Evolutionary conservation across 2,113 vertebrate genomes (phyloP).

Genomic region (Sitta europaea): DNA sequence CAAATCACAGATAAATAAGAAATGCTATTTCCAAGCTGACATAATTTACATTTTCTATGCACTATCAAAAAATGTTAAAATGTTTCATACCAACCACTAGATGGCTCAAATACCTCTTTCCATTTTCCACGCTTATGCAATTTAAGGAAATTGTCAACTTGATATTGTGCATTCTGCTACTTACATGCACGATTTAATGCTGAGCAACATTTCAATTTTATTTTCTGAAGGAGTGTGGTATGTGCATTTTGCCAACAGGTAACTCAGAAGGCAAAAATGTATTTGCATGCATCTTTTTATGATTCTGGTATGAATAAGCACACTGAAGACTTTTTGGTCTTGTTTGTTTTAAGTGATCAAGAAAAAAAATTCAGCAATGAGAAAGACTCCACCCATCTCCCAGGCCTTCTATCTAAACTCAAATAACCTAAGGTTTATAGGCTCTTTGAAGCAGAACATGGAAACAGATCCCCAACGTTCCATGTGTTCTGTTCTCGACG

Average conservation of each 20-base stretch:
- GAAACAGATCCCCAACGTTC: not conserved
- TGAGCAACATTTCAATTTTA: not conserved
- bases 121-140: not conserved
- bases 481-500: fast-evolving
- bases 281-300: not conserved
- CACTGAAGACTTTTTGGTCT: not conserved
- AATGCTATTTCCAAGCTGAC: not conserved
- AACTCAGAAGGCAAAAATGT: not conserved
- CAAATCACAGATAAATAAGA: not conserved
- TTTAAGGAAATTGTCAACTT: not conserved
- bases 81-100: conserved; percentile 56
- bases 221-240: not conserved
- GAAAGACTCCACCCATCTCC: not conserved
- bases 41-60: not conserved
- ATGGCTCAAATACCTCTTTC: conserved; percentile 51
- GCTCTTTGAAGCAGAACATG: not conserved
- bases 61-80: not conserved
- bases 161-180: not conserved
- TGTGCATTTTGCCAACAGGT: not conserved
- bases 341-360: not conserved
- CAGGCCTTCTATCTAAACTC: not conserved
- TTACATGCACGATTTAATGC: not conserved
- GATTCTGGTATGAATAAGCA: not conserved
- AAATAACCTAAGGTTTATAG: not conserved
- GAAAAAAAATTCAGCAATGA: not conserved